These are phyloP conservation scores for Micrasema minimum DNA, from an alignment of 1,140 invertebrate species.

Conservation along the genomic window DNA sequence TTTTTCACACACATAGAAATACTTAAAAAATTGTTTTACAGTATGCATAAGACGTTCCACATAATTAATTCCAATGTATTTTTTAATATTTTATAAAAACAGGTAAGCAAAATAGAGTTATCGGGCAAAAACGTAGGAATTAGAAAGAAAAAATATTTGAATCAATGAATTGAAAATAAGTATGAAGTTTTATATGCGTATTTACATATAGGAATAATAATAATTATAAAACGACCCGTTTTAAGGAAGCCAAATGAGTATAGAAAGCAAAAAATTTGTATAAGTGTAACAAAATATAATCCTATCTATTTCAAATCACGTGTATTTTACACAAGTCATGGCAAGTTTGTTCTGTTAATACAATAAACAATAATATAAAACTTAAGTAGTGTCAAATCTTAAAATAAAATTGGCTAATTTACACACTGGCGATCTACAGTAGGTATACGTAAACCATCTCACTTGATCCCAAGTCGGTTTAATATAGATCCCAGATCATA, in stretches of 20 bases:
- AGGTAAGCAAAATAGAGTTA: not conserved
- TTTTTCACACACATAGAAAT: slow-evolving; percentile 16
- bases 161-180: not conserved
- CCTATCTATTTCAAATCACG: slow-evolving; percentile 29
- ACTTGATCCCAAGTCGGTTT: not conserved
- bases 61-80: not conserved
- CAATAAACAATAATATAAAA: slow-evolving; percentile 11
- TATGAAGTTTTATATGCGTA: not conserved
- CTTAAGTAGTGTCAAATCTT: slow-evolving; percentile 17
- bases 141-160: not conserved
- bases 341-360: slow-evolving; percentile 24
- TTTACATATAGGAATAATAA: not conserved
- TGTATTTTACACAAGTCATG: slow-evolving; percentile 15
- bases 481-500: too few species aligned
- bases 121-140: not conserved
- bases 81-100: slow-evolving; percentile 22
- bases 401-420: slow-evolving; percentile 23
- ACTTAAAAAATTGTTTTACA: slow-evolving; percentile 10
- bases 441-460: not conserved
- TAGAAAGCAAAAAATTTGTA: not conserved
- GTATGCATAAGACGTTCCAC: slow-evolving; percentile 36
- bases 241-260: too few species aligned
- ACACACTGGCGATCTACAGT: not conserved
- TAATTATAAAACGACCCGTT: too few species aligned
- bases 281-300: slow-evolving; percentile 6